Evolutionary conservation across 2,888 invertebrate species (phyloP).

Genomic region (Pandemis corylana): DNA sequence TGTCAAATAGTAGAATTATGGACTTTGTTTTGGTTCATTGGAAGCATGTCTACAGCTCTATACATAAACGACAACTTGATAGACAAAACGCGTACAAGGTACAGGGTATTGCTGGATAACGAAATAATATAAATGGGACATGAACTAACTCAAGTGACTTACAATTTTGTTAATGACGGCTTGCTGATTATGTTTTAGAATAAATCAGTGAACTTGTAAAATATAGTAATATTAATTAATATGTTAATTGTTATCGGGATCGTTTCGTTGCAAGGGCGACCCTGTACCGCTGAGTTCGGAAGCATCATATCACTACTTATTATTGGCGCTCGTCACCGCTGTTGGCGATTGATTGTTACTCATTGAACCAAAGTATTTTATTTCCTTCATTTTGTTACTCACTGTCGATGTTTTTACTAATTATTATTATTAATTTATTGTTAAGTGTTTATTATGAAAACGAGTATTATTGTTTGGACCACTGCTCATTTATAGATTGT

Average conservation of each 20-base stretch:
- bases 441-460: conserved; percentile 63
- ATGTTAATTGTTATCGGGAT: not conserved
- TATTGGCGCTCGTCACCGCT: conserved; percentile 9
- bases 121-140: conserved; percentile 5
- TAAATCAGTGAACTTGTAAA: not conserved
- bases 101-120: conserved; percentile 15
- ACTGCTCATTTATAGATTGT: conserved; percentile 29
- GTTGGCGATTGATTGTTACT: conserved; percentile 55
- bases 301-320: conserved; percentile 9
- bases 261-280: conserved; percentile 5
- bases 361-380: conserved; percentile 77
- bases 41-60: not conserved
- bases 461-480: conserved; percentile 34
- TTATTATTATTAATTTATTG: conserved; percentile 53
- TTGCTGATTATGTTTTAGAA: not conserved
- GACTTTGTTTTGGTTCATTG: not conserved
- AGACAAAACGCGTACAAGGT: conserved; percentile 11
- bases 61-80: not conserved
- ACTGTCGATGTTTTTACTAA: conserved; percentile 47
- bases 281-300: not conserved
- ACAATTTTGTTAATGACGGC: not conserved
- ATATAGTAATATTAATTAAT: too few species aligned
- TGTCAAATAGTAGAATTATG: not conserved
- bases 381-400: conserved; percentile 61
- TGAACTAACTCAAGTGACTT: conserved; percentile 2